Evolutionary conservation across 2,113 vertebrate genomes (phyloP).

Genomic region (Gavia stellata): DNA sequence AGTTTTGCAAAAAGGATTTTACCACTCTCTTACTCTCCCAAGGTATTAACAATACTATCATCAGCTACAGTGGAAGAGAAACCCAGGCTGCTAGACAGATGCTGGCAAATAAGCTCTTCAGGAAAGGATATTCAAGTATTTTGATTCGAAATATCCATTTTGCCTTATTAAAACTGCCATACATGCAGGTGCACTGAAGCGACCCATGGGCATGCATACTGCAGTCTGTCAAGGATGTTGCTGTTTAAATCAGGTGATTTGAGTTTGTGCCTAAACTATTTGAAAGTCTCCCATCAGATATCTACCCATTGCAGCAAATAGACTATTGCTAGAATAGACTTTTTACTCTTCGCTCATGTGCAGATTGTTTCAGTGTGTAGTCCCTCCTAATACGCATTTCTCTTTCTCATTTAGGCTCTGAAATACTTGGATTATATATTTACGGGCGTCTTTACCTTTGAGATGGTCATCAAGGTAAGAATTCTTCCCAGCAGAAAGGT

Average conservation of each 20-base stretch:
- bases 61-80: background rate
- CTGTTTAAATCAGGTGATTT: background rate
- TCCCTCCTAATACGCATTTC: background rate
- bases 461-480: constrained; percentile 98
- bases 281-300: background rate
- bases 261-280: background rate
- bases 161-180: background rate
- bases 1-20: background rate
- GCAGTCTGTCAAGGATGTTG: background rate
- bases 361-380: background rate
- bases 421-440: constrained; percentile 98
- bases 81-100: background rate
- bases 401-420: constrained; percentile 77
- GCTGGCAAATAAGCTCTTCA: background rate
- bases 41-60: background rate
- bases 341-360: background rate
- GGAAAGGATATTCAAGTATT: background rate
- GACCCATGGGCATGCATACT: background rate
- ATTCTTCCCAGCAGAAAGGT: background rate
- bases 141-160: background rate
- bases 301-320: background rate
- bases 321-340: background rate
- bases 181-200: background rate
- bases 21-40: background rate
- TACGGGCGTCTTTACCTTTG: constrained; percentile 97